Evolutionary conservation across 1,140 invertebrate genomes (phyloP), one percentile per base, ranked within the genome.

Genomic region (Drosophila rhopaloa): DNA sequence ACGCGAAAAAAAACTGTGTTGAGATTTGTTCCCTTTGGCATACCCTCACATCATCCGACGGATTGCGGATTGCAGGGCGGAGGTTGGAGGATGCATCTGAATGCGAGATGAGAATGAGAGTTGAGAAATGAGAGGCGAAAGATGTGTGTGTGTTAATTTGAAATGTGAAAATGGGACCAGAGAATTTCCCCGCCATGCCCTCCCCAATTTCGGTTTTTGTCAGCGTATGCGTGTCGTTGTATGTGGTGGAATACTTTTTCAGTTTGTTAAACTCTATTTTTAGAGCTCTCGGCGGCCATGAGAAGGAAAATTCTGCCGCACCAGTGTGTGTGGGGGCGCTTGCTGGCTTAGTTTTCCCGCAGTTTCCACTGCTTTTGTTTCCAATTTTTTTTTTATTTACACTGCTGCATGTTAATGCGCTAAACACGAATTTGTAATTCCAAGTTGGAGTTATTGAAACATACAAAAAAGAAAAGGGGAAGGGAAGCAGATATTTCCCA

Each of bases 251-350:
- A 88, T 89, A 89, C 84, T 84, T 89, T 84, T 89, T 80, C 84
- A 88, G 84, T 84, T 88, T 89, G 80, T 89, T 84, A 88, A 88
- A 88, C 84, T 88, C 84, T 88, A 88, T 88, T 89, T 89, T 81
- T 88, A 88, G 84, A 89, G 84, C 84, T 50, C 70, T 60, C 76
- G 59, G 62, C 85, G 81, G 76, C 80, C 80, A 79, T 76, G 72
- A 66, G 70, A 75, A 75, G 71, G 71, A 60, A 73, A 81, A 81
- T 66, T 72, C 60, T 51, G 56, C 43, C 57, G 16, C 41, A 29
- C 48, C 59, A 32, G 56, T 60, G 63, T 70, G 55, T 89, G 84
- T 73, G 83, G 80, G 84, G 73, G 76, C 79, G 83, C 73, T 88
- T 54, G 83, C 76, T 88, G 83, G 83, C 79, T 88, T 83, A 83